Base-by-base conservation (phyloP, 2,113 vertebrate genomes). In the Aegotheles bennettii region DNA sequence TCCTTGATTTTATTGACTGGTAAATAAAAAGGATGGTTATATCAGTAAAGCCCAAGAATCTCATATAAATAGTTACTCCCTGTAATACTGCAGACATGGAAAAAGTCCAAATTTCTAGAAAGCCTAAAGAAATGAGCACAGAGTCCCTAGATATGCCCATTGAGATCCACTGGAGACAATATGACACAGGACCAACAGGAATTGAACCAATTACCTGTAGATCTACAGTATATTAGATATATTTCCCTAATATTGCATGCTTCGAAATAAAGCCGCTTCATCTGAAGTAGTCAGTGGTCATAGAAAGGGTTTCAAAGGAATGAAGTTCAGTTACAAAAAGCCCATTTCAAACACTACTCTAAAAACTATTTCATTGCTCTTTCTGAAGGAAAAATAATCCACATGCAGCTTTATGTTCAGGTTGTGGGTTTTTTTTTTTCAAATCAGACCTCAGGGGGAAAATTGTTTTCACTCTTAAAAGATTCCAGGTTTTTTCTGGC, bases 211-310 rank as follows among this genome's bases (percentile, higher is more conserved):
- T 73, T 94, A 82, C 48, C 33, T 85, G 65, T 56, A 76, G 40
- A 85, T 69, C 48, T 74, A 79, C 56, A 87, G 16, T 56, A 20
- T 82, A 69, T 90, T 76, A 73, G 70, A 79, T 11, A 18, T 76
- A 93, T 79, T 90, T 90, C 63, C 75, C 67, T 88, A 83, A 85
- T 65, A 83, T 42, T 45, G 23, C 42, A 40, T 48, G 28, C 57
- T 83, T 79, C 88, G 70, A 92, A 93, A 91, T 43, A 76, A 86
- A 78, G n/a, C 65, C 85, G 61, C 53, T 80, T 80, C 2, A 3
- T 85, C 78, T 91, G 75, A 94, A 88, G 57, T 51, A 89, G 54
- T 73, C 50, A 68, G 90, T 83, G 65, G 84, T 84, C 79, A 89
- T 35, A 89, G 57, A 69, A 91, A 87, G 38, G n/a, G 68, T 79